Base-by-base conservation (phyloP, 30 jellyfish, hydroid and myxozoan genomes). In the Cassiopea xamachana region DNA sequence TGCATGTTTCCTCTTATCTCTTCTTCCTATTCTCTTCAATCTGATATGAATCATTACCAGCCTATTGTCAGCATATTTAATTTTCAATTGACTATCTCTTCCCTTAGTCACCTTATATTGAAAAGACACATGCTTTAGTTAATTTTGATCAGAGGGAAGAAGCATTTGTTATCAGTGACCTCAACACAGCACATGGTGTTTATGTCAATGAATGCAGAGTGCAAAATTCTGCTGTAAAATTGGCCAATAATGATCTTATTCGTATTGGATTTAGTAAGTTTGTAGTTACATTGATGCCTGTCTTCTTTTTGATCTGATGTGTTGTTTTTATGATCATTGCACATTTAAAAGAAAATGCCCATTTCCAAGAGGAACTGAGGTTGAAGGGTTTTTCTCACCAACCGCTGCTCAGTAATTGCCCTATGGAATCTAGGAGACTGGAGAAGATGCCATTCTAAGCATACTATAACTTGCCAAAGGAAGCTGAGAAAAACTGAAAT, bases 161-260 rank as follows among this genome's bases (percentile, higher is more conserved):
- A 43, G 62, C 92, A 2, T 94, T 60, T 72, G 86, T 77, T 46
- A 90, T 94, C 62, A 81, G 92, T 60, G 98, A 94, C 61, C 91
- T 91, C 55, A 90, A 91, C 81, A 85, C 98, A 8, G 89, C 97
- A 5, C 97, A 94, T 80, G 97, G 98, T 1, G 87, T 96, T 1
- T 94, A 94, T 68, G 98, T 94, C 60, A 94, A 94, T 73, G 98
- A 90, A 60, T 60, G 94, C 82, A 88, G 98, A 51, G 90, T 94
- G 18, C 98, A 86, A 88, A 94, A 85, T 70, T 75, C 97, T 27
- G 92, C 94, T 7, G 97, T 87, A n/a, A 73, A 91, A 60, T 79
- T 94, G 61, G 94, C 94, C 15, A 92, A 90, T 76, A 97, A 97
- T 47, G 98, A 94, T 75, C 82, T 94, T 60, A 77, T 94, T 17